Evolutionary conservation across 2,797 vertebrate species (phyloP).

Genomic region (Hydrolagus colliei): DNA sequence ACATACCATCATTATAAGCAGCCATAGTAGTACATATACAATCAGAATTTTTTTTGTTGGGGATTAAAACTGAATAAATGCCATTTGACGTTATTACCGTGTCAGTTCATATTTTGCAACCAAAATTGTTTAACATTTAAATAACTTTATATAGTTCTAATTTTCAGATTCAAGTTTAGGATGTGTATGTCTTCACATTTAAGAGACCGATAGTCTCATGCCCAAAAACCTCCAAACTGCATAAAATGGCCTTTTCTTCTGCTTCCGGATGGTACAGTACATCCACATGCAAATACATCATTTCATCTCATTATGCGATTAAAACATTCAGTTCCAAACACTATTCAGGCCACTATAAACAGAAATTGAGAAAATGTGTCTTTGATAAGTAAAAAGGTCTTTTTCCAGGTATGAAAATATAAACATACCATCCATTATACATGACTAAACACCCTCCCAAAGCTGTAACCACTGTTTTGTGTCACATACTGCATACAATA

Average conservation of each 20-base stretch:
- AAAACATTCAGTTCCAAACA: slow-evolving; percentile 23
- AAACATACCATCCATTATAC: slow-evolving; percentile 24
- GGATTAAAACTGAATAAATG: slow-evolving; percentile 28
- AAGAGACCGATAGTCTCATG: slow-evolving; percentile 1
- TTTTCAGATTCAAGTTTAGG: slow-evolving; percentile 29
- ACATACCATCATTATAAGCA: slow-evolving; percentile 33
- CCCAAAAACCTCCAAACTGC: background rate
- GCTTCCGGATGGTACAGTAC: background rate
- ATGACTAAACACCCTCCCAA: background rate
- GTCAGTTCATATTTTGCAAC: slow-evolving; percentile 32
- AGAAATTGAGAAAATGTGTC: slow-evolving; percentile 12
- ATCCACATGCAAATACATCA: slow-evolving; percentile 27
- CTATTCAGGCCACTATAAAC: slow-evolving; percentile 3
- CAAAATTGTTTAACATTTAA: slow-evolving; percentile 21
- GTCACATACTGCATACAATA: background rate
- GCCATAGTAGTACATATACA: slow-evolving; percentile 30
- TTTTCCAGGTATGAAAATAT: slow-evolving; percentile 16
- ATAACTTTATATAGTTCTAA: slow-evolving; percentile 26
- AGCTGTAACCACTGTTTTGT: background rate
- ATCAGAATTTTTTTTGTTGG: slow-evolving; percentile 25
- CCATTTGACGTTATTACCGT: slow-evolving; percentile 20
- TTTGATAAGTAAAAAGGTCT: slow-evolving; percentile 24
- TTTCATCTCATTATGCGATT: slow-evolving; percentile 17
- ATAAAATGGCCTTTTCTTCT: background rate
- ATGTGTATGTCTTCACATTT: slow-evolving; percentile 26